phyloP scores from a whole-genome alignment of 2,113 vertebrate genomes.

The Engraulis encrasicolus region DNA sequence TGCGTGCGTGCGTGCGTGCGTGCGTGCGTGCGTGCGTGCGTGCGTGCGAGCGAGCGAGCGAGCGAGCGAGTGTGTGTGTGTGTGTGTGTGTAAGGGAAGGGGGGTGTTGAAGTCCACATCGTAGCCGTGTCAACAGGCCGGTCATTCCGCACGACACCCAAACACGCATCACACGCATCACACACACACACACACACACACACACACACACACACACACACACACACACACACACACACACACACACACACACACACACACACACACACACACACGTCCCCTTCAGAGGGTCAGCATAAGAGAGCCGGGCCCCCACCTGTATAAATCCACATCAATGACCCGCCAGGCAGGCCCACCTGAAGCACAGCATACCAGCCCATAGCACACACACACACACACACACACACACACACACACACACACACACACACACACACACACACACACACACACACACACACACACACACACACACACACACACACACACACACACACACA shows the following conservation, averaged over 20 bases:
- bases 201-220: constrained; percentile 54
- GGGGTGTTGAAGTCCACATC: constrained; percentile 54
- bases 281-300: constrained; percentile 67
- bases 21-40: neutral
- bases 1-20: neutral
- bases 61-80: neutral
- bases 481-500: constrained; percentile 42
- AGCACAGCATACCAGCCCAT: constrained; percentile 52
- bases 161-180: no score
- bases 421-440: constrained; percentile 36
- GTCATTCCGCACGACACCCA: constrained; percentile 57
- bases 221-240: constrained; percentile 62
- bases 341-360: constrained; percentile 42
- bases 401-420: constrained; percentile 11
- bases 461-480: constrained; percentile 26
- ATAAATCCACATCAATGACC: constrained; percentile 69
- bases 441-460: constrained; percentile 14
- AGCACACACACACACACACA: constrained; percentile 23
- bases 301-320: constrained; percentile 66
- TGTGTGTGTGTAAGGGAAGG: constrained; percentile 51
- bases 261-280: constrained; percentile 57
- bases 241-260: constrained; percentile 56
- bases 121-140: constrained; percentile 63
- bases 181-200: constrained; percentile 54
- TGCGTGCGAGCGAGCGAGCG: constrained; percentile 20